These are phyloP conservation scores for Eubucco bourcierii DNA, from an alignment of 2,113 vertebrate species.

Conservation along the genomic window DNA sequence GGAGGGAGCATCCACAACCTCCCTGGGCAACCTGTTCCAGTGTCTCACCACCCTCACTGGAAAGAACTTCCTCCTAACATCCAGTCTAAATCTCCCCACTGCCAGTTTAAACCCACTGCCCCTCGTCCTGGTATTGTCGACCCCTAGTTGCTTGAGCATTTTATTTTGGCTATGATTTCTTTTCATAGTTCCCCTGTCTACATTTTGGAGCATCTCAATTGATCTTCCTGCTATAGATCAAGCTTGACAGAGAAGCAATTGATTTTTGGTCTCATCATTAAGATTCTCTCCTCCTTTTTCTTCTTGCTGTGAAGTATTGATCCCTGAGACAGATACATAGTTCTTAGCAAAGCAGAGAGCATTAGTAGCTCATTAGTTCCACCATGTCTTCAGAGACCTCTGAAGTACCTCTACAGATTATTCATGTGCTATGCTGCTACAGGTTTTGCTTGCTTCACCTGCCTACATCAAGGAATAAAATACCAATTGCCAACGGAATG, in stretches of 20 bases:
- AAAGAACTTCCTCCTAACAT: no score
- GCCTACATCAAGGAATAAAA: neutral
- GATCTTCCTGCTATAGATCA: slow-evolving; percentile 14
- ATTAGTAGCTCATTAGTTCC: neutral
- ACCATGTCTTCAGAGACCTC: neutral
- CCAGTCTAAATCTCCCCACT: no score
- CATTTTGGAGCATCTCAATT: slow-evolving; percentile 4
- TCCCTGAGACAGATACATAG: neutral
- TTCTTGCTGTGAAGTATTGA: neutral
- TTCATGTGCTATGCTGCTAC: neutral
- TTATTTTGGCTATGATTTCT: slow-evolving; percentile 23
- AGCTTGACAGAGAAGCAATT: neutral
- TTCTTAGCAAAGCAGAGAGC: neutral
- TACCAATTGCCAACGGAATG: neutral
- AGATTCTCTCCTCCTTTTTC: neutral
- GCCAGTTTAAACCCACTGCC: no score
- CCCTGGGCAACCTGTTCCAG: neutral
- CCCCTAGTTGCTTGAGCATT: neutral
- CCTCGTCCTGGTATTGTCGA: no score
- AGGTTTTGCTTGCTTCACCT: neutral
- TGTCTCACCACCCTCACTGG: no score
- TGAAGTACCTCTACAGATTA: neutral
- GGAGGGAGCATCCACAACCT: no score
- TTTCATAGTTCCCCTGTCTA: neutral
- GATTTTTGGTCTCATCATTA: slow-evolving; percentile 25